Conservation (phyloP, 2,113 vertebrate genomes). For the Crotalus horridus region DNA sequence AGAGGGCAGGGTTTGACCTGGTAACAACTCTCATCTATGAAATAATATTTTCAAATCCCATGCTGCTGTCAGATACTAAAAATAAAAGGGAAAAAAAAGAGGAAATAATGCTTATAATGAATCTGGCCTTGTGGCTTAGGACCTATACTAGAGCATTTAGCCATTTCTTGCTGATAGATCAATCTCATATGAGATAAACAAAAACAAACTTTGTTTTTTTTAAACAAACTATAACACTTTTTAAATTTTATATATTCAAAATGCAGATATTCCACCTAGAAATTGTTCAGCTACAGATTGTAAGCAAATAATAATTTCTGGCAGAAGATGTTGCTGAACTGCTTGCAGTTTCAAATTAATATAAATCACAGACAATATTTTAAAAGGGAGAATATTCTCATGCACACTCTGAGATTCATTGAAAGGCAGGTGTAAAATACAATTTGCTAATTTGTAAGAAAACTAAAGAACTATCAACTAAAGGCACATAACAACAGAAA, state of each 20-base stretch:
- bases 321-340: background rate
- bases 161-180: background rate
- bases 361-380: background rate
- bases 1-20: background rate
- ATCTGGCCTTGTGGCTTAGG: background rate
- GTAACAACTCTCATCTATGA: background rate
- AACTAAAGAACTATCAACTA: background rate
- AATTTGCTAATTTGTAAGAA: background rate
- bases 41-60: background rate
- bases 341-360: background rate
- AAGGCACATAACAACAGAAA: background rate
- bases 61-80: background rate
- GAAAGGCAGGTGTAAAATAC: background rate
- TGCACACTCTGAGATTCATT: background rate
- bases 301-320: background rate
- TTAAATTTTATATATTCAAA: background rate
- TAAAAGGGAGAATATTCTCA: background rate
- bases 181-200: background rate
- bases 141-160: background rate
- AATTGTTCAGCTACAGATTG: background rate
- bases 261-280: background rate
- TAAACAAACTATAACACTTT: background rate
- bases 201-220: background rate
- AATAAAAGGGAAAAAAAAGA: background rate
- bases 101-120: background rate